These are phyloP conservation scores for Hassar affinis DNA, from an alignment of 2,113 vertebrate genomes.

Conservation along the genomic window DNA sequence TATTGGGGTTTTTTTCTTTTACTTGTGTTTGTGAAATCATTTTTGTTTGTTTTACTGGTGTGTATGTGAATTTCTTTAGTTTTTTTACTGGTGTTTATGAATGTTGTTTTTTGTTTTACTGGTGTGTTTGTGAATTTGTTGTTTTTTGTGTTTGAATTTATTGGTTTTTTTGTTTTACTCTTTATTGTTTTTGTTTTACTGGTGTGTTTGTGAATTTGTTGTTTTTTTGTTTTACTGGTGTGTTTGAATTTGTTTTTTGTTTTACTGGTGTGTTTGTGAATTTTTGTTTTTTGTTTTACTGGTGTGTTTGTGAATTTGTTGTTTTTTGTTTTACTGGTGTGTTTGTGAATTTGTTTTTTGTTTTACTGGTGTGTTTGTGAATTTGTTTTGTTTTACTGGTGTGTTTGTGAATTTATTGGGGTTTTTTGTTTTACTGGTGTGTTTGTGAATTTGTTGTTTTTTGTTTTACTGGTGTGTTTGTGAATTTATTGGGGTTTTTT, in stretches of 20 bases:
- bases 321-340: neutral
- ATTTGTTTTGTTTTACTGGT: neutral
- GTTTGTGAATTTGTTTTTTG: neutral
- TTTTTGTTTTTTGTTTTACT: neutral
- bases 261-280: neutral
- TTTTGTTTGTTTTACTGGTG: neutral
- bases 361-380: neutral
- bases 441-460: neutral
- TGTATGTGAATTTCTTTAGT: neutral
- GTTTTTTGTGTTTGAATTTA: too few species aligned
- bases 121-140: neutral
- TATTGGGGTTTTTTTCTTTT: too few species aligned
- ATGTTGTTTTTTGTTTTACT: neutral
- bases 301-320: neutral
- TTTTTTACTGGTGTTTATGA: neutral
- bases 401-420: neutral
- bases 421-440: neutral
- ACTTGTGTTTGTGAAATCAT: too few species aligned
- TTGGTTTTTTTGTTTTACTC: too few species aligned
- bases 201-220: neutral
- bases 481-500: neutral
- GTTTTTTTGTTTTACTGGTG: neutral
- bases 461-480: neutral
- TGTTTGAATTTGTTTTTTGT: neutral
- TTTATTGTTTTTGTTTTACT: too few species aligned